phyloP scores from a whole-genome alignment of 2,797 vertebrate genomes.

The Cryptoblepharus egeriae region DNA sequence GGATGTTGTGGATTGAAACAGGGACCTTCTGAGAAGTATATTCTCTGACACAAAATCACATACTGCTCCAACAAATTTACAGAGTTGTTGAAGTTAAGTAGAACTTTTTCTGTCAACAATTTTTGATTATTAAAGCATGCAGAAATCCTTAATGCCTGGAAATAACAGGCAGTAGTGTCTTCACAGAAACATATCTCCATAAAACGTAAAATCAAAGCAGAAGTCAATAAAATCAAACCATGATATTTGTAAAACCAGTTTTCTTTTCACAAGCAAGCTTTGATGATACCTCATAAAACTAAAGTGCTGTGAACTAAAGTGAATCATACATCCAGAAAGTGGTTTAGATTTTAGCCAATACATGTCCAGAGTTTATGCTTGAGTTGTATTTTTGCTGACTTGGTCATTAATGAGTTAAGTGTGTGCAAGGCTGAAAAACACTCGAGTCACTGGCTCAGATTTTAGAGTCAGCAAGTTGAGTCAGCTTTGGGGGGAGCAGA shows the following conservation, averaged over 20 bases:
- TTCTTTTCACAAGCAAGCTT: conserved; percentile 37
- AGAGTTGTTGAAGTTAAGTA: conserved; percentile 33
- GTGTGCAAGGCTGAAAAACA: too few relatives aligned
- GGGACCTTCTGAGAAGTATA: too few relatives aligned
- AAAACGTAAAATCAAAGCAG: conserved; percentile 20
- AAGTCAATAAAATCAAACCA: conserved; percentile 14
- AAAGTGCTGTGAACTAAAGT: conserved; percentile 14
- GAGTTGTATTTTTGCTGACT: too few relatives aligned
- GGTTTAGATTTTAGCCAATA: conserved; percentile 19
- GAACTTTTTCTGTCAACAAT: conserved; percentile 8
- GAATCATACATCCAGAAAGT: not conserved
- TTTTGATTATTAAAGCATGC: conserved; percentile 1
- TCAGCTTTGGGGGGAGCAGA: too few relatives aligned
- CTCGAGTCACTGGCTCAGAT: too few relatives aligned
- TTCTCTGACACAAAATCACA: too few relatives aligned
- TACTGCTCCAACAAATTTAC: not conserved
- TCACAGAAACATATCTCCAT: not conserved
- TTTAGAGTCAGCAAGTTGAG: too few relatives aligned
- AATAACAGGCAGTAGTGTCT: conserved; percentile 6
- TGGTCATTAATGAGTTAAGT: too few relatives aligned
- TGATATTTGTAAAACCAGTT: not conserved
- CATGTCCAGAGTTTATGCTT: conserved; percentile 10
- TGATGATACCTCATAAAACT: conserved; percentile 9
- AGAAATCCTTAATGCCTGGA: conserved; percentile 8
- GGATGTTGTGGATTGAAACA: too few relatives aligned